A percentile compares a stretch with the other conserved stretches of the same genome.
These are phyloP conservation scores for Dascyllus trimaculatus DNA, from an alignment of 2,113 vertebrate genomes.

Conservation along the genomic window DNA sequence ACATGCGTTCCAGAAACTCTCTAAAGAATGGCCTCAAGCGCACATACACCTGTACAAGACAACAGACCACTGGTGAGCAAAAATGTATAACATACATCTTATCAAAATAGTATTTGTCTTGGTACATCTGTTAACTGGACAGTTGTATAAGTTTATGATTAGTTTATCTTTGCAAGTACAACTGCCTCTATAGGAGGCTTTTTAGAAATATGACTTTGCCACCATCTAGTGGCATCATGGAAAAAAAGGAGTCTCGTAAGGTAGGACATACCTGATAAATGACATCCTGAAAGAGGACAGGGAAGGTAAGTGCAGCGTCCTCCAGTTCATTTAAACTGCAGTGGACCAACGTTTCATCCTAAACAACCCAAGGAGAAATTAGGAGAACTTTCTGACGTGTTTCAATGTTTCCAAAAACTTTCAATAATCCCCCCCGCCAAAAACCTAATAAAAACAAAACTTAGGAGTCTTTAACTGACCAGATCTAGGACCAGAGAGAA, in stretches of 20 bases:
- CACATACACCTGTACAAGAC: constrained; percentile 91
- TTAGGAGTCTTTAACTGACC: constrained; percentile 80
- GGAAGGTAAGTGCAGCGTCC: constrained; percentile 98
- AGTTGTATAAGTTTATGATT: background rate
- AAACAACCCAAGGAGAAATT: constrained; percentile 18
- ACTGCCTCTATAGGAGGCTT: background rate
- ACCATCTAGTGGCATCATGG: constrained; percentile 61
- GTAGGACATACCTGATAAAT: constrained; percentile 93
- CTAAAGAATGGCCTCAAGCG: constrained; percentile 97
- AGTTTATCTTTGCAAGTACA: background rate
- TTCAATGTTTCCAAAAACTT: background rate
- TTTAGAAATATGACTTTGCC: background rate
- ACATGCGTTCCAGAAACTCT: constrained; percentile 99
- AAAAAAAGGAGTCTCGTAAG: background rate
- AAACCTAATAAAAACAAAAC: background rate
- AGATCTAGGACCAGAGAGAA: constrained; percentile 98
- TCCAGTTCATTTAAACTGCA: constrained; percentile 99
- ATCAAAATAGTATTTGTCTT: no score
- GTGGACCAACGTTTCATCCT: constrained; percentile 99
- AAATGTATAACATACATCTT: background rate
- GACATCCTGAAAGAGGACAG: constrained; percentile 99
- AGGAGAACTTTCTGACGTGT: background rate
- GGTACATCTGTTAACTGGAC: background rate
- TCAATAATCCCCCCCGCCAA: background rate
- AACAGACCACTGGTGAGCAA: constrained; percentile 1